Evolutionary conservation across 2,113 vertebrate genomes (phyloP).

Genomic region (Pelusios castaneus): DNA sequence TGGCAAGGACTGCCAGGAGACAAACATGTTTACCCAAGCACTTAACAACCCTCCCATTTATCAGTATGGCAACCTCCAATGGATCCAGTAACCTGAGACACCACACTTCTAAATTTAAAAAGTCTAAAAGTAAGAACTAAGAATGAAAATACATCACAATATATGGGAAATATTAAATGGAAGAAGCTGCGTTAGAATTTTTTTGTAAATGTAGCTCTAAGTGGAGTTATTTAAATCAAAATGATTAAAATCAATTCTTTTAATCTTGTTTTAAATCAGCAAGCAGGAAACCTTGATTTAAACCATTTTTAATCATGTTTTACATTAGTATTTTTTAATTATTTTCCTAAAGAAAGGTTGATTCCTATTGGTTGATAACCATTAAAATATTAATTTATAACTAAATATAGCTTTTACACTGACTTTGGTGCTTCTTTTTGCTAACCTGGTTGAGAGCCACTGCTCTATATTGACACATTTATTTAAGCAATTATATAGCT

Average conservation of each 20-base stretch:
- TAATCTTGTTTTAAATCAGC: not conserved
- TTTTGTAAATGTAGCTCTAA: not conserved
- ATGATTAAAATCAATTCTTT: not conserved
- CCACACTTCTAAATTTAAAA: no score
- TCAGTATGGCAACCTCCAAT: no score
- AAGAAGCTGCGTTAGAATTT: accelerated
- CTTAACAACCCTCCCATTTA: no score
- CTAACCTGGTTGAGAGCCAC: not conserved
- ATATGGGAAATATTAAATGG: accelerated
- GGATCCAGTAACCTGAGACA: no score
- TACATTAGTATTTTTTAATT: not conserved
- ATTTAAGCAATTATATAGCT: not conserved
- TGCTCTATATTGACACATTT: not conserved
- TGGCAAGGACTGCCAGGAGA: no score
- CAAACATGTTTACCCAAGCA: no score
- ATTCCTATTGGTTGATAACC: not conserved
- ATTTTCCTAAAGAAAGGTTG: not conserved
- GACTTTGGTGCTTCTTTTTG: not conserved
- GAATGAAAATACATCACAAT: accelerated
- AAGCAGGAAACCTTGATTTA: not conserved
- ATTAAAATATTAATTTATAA: no score
- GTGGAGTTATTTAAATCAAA: not conserved
- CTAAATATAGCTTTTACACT: no score
- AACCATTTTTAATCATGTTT: not conserved
- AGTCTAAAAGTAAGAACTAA: not conserved